Evolutionary conservation across 23 tunicate genomes (phyloP), one percentile per base, ranked within the genome.

Genomic region (Ascidia mentula): DNA sequence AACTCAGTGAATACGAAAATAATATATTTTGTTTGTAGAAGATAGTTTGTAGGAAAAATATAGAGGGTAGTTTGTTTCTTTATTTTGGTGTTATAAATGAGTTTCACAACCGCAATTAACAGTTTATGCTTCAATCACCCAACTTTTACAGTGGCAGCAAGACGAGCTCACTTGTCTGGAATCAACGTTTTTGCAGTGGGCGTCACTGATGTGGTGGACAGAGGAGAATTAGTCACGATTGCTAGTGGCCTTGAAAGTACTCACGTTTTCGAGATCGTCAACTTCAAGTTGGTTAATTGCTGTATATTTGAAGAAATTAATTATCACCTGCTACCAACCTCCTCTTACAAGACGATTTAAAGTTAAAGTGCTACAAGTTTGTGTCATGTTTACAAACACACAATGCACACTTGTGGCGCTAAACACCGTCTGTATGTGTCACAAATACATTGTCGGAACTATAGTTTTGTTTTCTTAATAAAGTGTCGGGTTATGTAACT

Each of bases 171-270:
- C 37, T 35, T 74, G 22, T 38, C 53, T n/a, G 78, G 78, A 20
- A 39, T 74, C 53, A 74, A 74, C 18, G 78, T 74, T 20, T 74
- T 74, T 36, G 78, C 78, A 18, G 78, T 74, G 18, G 78, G 78
- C 1, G 78, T 74, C n/a, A 74, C 78, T 38, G 53, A 74, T 2
- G 78, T 38, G 36, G 78, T 74, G n/a, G 30, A 74, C 78, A 74
- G 53, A 36, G 38, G 37, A 1, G 78, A 74, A 32, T 39, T 74
- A 46, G 53, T 74, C 34, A 74, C 78, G 53, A 74, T 74, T 32
- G 78, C 78, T 8, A 74, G 78, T 74, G 78, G 78, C 22, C 17
- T 28, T 18, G 53, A 38, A 74, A 20, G 32, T 1, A 74, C 78
- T 74, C 78, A 74, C 78, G 78, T 74, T 74, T 74, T 74, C 30